Evolutionary conservation across 2,888 invertebrate genomes (phyloP).

Genomic region (Eueremaeus valkanovi): DNA sequence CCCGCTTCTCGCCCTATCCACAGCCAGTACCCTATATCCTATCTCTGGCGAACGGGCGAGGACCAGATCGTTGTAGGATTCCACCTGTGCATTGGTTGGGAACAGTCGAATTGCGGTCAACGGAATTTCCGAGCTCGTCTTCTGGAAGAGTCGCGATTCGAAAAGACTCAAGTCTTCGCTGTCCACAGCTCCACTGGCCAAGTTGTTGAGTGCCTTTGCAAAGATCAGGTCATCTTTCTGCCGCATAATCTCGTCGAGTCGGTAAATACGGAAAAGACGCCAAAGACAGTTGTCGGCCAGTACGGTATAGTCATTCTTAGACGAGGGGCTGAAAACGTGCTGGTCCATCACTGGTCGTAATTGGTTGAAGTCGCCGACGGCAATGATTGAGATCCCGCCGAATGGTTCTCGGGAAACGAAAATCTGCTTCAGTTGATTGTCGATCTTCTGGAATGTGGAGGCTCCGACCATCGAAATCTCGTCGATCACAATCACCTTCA

Average conservation of each 20-base stretch:
- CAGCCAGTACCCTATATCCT: neutral
- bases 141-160: neutral
- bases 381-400: slow-evolving; percentile 50
- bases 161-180: neutral
- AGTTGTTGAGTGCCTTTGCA: slow-evolving; percentile 42
- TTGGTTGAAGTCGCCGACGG: slow-evolving; percentile 50
- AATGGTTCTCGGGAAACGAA: slow-evolving; percentile 48
- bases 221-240: slow-evolving; percentile 44
- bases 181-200: slow-evolving; percentile 42
- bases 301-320: neutral
- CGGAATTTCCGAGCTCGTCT: neutral
- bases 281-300: neutral
- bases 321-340: neutral
- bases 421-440: slow-evolving; percentile 50
- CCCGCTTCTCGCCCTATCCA: neutral
- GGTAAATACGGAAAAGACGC: slow-evolving; percentile 26
- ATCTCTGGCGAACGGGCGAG: neutral
- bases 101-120: neutral
- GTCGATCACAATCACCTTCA: slow-evolving; percentile 48
- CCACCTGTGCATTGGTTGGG: neutral
- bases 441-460: slow-evolving; percentile 47
- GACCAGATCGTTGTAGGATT: neutral
- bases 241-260: slow-evolving; percentile 45
- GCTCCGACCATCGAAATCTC: slow-evolving; percentile 45
- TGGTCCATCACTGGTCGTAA: slow-evolving; percentile 25